Base-by-base conservation (phyloP, 2,113 vertebrate species). In the Podocnemis expansa region DNA sequence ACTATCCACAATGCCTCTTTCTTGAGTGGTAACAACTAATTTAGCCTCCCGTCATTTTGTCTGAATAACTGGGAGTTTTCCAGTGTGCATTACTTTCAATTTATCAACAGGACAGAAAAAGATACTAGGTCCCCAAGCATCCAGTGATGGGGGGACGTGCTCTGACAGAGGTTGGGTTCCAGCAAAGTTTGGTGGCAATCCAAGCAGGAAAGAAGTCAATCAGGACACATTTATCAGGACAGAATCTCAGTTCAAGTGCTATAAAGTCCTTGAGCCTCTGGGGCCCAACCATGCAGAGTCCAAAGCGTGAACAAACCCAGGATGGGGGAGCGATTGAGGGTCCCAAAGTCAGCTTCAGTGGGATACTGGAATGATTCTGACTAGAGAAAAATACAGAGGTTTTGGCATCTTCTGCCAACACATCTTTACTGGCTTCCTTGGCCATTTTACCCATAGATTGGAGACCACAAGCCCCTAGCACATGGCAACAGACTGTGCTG, bases 301-400 rank as follows among this genome's bases (percentile, higher is more conserved):
- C 34, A n/a, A n/a, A 63, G 60, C n/a, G 31, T 63, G 60, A 63
- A n/a, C 16, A 63, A 63, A 63, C 7, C 34, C 60, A 63, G 31
- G 8, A 19, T n/a, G 8, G 16, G 31, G 31, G 34, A 8, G 3
- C 14, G 13, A 63, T 19, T 63, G 60, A 17, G 34, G 31, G 34
- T n/a, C 31, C 16, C 7, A n/a, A 34, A 10, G 55, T 56, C 8
- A 56, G 60, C 34, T 75, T 27, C 93, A 80, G 91, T 88, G 96
- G 91, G 84, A 41, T 9, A 56, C 79, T 84, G 81, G 91, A 95
- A 78, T 60, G 43, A 43, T 88, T 93, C 95, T 78, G 43, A 85
- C 83, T 60, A 76, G 27, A 75, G 89, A 90, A 25, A 78, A 58
- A 93, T 1, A 7, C 91, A 56, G 56, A 47, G 1, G 1, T 16